Percentiles rank a stretch among this genome's conserved stretches.
Evolutionary conservation across 2,797 vertebrate species (phyloP).

Genomic region (Paratrypauchen microcephalus): DNA sequence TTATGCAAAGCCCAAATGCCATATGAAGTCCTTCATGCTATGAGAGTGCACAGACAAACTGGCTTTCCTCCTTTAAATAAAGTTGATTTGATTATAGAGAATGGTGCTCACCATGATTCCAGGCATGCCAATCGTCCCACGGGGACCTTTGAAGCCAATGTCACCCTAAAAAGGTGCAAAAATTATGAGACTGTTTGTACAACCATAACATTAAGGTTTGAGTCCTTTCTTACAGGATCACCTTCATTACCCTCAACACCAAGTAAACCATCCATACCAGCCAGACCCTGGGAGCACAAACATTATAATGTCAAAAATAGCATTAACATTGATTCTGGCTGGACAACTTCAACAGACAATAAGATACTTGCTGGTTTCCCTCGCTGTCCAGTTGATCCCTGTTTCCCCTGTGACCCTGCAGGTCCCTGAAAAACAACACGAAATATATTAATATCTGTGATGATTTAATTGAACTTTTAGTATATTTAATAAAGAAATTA

Average conservation of each 20-base stretch:
- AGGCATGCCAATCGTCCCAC: conserved; percentile 55
- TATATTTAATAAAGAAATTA: too few relatives aligned
- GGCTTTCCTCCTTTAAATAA: neutral
- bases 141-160: conserved; percentile 61
- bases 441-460: neutral
- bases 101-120: conserved; percentile 62
- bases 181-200: neutral
- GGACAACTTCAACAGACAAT: neutral
- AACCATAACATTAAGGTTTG: conserved; percentile 1
- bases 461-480: too few relatives aligned
- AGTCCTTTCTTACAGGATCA: conserved; percentile 65
- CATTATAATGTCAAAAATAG: conserved; percentile 1
- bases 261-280: conserved; percentile 76
- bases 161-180: conserved; percentile 58
- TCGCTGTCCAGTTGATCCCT: conserved; percentile 61
- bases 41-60: neutral
- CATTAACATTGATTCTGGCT: neutral
- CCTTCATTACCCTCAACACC: conserved; percentile 81
- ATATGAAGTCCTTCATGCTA: neutral
- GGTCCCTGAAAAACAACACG: conserved; percentile 58
- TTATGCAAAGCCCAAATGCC: neutral
- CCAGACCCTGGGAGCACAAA: conserved; percentile 60
- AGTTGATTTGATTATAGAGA: neutral
- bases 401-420: conserved; percentile 55
- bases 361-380: conserved; percentile 73